Base-by-base conservation (phyloP, 1,140 invertebrate species). In the Drosophila mauritiana region DNA sequence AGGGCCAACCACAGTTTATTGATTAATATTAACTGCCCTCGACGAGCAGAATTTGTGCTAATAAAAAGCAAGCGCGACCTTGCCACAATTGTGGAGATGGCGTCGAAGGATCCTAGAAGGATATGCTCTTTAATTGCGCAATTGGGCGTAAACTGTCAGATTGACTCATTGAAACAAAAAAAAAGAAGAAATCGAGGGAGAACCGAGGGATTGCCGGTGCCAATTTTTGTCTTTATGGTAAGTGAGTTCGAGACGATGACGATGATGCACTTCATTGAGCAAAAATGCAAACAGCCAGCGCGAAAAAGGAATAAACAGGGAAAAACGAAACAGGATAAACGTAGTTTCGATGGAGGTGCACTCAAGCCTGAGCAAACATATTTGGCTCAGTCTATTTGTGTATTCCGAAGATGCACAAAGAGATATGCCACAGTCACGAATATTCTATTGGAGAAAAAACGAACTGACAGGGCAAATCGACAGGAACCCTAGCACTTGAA, bases 1-100 rank as follows among this genome's bases (percentile, higher is more conserved):
- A 79, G 70, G 65, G 76, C 72, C 76, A 67, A 40, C 67, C 63
- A 42, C 63, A 55, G 59, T 63, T 53, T 88, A 88, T 88, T 76
- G 80, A 88, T 89, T 88, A 86, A 82, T 86, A 86, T 89, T 89
- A 86, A 83, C 83, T 76, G 76, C 45, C 48, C 34, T 55, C 37
- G 67, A 40, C 25, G 46, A 53, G 68, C 37, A 57, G 46, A 53
- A 83, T 67, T 79, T 84, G 75, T 67, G 48, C 61, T 81, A 76
- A 81, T 76, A 81, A 73, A 77, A 75, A 76, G 20, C 36, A 34
- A 59, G 42, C 17, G 57, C 75, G 83, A 83, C 83, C 84, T 88
- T 88, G 68, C 52, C 34, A 43, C 74, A 64, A 68, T 17, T 55
- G 34, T 61, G 36, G 15, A 6, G 49, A n/a, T 12, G 27, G 13